phyloP scores from a whole-genome alignment of 2,113 vertebrate genomes.

The Zosterops borbonicus region DNA sequence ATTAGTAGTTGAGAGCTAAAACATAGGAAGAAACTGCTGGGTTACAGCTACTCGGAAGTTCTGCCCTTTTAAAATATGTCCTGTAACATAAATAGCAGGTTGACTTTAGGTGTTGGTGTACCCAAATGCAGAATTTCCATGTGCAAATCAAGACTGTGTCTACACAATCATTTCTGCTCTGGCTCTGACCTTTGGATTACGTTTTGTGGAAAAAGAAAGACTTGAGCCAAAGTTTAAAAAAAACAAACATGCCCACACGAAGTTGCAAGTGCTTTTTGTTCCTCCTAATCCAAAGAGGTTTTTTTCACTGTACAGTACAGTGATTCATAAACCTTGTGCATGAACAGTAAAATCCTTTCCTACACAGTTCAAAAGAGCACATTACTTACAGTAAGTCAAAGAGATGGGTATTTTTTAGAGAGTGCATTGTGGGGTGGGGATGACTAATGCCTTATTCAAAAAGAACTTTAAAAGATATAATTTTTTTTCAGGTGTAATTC shows the following conservation, averaged over 20 bases:
- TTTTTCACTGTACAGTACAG: background rate
- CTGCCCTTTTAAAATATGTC: background rate
- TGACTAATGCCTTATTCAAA: background rate
- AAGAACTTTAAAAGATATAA: background rate
- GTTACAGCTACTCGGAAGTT: background rate
- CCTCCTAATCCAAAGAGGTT: background rate
- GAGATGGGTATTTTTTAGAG: background rate
- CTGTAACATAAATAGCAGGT: background rate
- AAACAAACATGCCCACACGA: conserved; percentile 18
- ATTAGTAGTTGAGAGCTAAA: background rate
- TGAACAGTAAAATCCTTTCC: background rate
- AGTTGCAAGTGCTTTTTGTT: conserved; percentile 8
- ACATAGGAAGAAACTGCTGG: background rate
- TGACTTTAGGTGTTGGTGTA: background rate
- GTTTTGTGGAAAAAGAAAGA: background rate
- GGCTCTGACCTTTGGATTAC: background rate
- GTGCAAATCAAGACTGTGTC: background rate
- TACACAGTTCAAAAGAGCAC: background rate
- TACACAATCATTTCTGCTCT: background rate
- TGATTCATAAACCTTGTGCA: background rate
- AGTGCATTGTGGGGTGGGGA: background rate
- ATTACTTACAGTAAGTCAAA: background rate
- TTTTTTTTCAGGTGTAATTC: background rate
- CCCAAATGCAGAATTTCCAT: background rate
- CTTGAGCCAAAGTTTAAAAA: background rate